A percentile compares a stretch with the other conserved stretches of the same genome.
phyloP scores from a whole-genome alignment of 2,113 vertebrate genomes.

The Thunnus maccoyii region DNA sequence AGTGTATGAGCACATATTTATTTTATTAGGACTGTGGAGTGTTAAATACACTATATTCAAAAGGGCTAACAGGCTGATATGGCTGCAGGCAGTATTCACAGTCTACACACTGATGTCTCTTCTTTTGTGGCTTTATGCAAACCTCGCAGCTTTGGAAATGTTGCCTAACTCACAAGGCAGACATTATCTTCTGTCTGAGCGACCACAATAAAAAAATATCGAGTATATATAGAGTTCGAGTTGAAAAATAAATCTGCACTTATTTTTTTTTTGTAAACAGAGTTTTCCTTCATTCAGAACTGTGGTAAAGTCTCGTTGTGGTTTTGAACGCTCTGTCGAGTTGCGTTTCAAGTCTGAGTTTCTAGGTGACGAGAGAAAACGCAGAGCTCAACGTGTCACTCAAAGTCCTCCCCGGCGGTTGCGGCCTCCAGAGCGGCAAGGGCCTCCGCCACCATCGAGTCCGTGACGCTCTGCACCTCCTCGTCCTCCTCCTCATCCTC shows the following conservation, averaged over 20 bases:
- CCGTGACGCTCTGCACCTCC: slow-evolving; percentile 83
- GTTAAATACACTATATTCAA: slow-evolving; percentile 34
- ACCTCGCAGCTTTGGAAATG: slow-evolving; percentile 10
- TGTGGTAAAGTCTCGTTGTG: slow-evolving; percentile 1
- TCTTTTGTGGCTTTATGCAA: slow-evolving; percentile 31
- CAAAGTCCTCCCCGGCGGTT: slow-evolving; percentile 90
- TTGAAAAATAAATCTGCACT: slow-evolving; percentile 53
- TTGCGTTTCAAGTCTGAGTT: background rate
- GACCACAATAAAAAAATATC: slow-evolving; percentile 36
- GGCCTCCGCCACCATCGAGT: slow-evolving; percentile 93
- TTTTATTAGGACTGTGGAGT: slow-evolving; percentile 46
- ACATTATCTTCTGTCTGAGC: slow-evolving; percentile 18
- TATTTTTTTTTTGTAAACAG: slow-evolving; percentile 57
- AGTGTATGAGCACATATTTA: background rate
- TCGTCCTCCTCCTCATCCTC: slow-evolving; percentile 62
- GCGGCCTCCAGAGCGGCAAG: slow-evolving; percentile 94
- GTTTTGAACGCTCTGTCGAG: background rate
- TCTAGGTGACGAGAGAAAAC: background rate
- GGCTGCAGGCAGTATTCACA: slow-evolving; percentile 45
- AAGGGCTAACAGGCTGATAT: background rate
- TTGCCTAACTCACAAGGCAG: slow-evolving; percentile 45
- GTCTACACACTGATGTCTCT: slow-evolving; percentile 37
- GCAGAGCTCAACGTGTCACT: slow-evolving; percentile 56
- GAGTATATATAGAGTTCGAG: background rate
- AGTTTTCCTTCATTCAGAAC: slow-evolving; percentile 63